phyloP scores from a whole-genome alignment of 2,797 vertebrate species.

The Tarsius wallacei region DNA sequence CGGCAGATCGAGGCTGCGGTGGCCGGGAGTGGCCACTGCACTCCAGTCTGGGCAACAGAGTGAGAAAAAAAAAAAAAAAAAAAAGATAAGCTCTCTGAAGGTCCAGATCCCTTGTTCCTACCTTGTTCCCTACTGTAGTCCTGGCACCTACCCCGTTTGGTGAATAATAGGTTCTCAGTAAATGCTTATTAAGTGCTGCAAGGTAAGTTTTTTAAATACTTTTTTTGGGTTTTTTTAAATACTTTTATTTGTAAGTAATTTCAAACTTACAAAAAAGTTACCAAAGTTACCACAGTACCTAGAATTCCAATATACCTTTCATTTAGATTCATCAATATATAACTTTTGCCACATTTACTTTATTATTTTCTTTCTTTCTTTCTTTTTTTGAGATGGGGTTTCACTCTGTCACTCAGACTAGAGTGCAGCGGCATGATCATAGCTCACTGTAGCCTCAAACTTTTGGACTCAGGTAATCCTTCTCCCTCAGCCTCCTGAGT shows the following conservation, averaged over 20 bases:
- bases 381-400: too few species aligned
- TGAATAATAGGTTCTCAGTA: neutral
- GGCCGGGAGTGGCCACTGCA: too few species aligned
- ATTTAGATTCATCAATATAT: neutral
- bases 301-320: neutral
- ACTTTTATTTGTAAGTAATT: slow-evolving; percentile 62
- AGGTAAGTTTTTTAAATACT: neutral
- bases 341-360: slow-evolving; percentile 21
- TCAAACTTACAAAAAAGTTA: slow-evolving; percentile 41
- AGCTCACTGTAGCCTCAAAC: too few species aligned
- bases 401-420: too few species aligned
- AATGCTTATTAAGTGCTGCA: neutral
- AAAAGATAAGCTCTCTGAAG: too few species aligned
- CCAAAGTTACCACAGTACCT: neutral
- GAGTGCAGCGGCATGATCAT: too few species aligned
- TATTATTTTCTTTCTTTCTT: neutral
- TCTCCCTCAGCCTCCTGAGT: too few species aligned
- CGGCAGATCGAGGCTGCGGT: too few species aligned
- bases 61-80: too few species aligned
- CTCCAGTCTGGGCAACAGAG: too few species aligned
- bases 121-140: neutral
- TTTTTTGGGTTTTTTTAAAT: neutral
- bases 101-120: neutral
- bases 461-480: too few species aligned
- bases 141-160: neutral